These are phyloP conservation scores for Phoeniculus purpureus DNA, from an alignment of 2,797 vertebrate genomes.

Conservation along the genomic window DNA sequence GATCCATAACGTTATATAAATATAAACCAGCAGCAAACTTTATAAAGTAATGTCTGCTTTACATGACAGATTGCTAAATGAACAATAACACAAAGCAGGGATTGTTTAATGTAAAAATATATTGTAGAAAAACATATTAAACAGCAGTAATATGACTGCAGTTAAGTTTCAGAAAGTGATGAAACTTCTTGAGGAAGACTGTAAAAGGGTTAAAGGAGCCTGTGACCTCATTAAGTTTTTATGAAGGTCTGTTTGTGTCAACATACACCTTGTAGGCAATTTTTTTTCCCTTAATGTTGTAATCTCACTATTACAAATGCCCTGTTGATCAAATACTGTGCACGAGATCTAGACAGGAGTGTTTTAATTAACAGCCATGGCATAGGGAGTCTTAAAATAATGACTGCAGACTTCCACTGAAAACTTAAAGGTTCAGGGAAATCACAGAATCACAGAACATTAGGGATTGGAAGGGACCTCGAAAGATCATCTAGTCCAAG, in stretches of 20 bases:
- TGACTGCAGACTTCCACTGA: neutral
- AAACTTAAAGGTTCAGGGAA: neutral
- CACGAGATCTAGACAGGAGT: neutral
- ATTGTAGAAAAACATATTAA: conserved; percentile 24
- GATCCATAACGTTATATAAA: neutral
- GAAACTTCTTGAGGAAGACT: conserved; percentile 42
- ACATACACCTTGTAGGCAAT: neutral
- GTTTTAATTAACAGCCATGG: neutral
- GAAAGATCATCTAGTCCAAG: too few species aligned
- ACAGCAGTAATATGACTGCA: neutral
- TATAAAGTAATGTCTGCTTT: conserved; percentile 60
- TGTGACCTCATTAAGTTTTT: conserved; percentile 42
- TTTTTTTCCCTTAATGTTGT: neutral
- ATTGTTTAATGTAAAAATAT: conserved; percentile 23
- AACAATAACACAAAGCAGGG: conserved; percentile 57
- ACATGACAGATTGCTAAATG: conserved; percentile 22
- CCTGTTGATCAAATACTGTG: conserved; percentile 33
- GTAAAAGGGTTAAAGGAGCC: conserved; percentile 38
- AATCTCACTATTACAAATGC: conserved; percentile 46
- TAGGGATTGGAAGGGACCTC: too few species aligned
- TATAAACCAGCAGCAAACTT: conserved; percentile 43
- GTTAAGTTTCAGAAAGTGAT: neutral
- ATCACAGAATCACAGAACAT: too few species aligned
- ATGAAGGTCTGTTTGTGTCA: conserved; percentile 47
- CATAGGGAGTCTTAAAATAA: neutral